Evolutionary conservation across 2,888 invertebrate genomes (phyloP).

Genomic region (Drosophila mimica): DNA sequence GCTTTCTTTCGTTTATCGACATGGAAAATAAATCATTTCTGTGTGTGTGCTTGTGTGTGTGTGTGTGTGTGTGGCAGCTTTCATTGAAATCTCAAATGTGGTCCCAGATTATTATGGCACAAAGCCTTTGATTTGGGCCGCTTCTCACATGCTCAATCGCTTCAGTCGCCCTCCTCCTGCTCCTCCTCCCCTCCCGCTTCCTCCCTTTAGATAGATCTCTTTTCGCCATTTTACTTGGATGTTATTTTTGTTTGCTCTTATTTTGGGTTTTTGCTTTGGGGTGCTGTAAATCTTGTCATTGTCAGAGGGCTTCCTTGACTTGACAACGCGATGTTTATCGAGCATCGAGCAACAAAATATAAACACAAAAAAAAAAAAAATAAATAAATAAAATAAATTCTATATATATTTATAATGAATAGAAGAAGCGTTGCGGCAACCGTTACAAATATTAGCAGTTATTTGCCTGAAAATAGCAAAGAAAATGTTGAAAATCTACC

Average conservation of each 20-base stretch:
- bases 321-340: conserved; percentile 61
- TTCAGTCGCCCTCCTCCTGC: neutral
- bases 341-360: conserved; percentile 42
- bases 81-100: conserved; percentile 77
- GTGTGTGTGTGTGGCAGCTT: conserved; percentile 41
- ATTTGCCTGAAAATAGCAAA: conserved; percentile 35
- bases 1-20: conserved; percentile 74
- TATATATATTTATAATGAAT: conserved; percentile 34
- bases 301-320: conserved; percentile 47
- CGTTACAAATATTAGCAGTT: conserved; percentile 36
- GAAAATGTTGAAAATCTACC: neutral
- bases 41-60: conserved; percentile 15
- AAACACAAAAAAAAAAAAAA: conserved; percentile 13
- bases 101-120: conserved; percentile 73
- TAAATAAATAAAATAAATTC: conserved; percentile 2
- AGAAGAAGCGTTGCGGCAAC: conserved; percentile 34
- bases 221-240: conserved; percentile 28
- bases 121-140: conserved; percentile 71
- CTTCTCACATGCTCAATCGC: conserved; percentile 27
- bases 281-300: conserved; percentile 73
- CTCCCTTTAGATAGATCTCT: conserved; percentile 1
- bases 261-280: conserved; percentile 37
- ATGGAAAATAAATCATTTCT: conserved; percentile 76
- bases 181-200: neutral
- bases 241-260: conserved; percentile 21